A percentile compares a stretch with the other conserved stretches of the same genome.
Conservation (phyloP, 2,113 vertebrate species). For the Chloropsis cyanopogon region DNA sequence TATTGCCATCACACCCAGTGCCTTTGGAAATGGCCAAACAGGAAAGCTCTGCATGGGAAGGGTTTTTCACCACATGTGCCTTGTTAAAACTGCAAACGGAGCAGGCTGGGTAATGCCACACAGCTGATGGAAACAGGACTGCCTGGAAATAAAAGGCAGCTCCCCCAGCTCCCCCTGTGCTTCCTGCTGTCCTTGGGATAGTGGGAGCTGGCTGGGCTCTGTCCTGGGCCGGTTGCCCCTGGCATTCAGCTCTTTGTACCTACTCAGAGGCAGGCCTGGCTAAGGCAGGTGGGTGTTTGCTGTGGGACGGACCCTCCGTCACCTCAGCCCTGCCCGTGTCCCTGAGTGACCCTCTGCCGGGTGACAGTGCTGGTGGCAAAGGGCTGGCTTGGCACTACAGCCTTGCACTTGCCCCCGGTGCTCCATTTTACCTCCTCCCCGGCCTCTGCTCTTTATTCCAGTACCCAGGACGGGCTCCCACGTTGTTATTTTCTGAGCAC, state of each 20-base stretch:
- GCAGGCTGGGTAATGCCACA: background rate
- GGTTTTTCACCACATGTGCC: background rate
- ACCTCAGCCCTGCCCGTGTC: accelerated
- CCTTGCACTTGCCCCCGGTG: background rate
- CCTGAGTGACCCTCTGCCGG: accelerated
- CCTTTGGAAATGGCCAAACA: background rate
- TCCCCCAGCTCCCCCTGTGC: background rate
- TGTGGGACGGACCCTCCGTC: accelerated
- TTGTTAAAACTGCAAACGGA: background rate
- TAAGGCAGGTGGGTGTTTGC: background rate
- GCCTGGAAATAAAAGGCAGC: background rate
- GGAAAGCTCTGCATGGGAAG: background rate
- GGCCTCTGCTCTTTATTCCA: background rate
- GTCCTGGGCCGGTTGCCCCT: background rate
- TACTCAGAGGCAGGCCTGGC: accelerated
- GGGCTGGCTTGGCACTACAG: background rate
- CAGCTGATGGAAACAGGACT: background rate
- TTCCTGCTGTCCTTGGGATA: background rate
- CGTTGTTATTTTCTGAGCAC: background rate
- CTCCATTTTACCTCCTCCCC: accelerated
- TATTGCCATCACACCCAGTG: background rate
- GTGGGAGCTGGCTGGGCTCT: background rate
- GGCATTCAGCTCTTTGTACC: accelerated
- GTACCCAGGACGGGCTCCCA: background rate
- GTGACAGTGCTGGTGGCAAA: background rate